Evolutionary conservation across 2,113 vertebrate genomes (phyloP).

Genomic region (Cepphus grylle): DNA sequence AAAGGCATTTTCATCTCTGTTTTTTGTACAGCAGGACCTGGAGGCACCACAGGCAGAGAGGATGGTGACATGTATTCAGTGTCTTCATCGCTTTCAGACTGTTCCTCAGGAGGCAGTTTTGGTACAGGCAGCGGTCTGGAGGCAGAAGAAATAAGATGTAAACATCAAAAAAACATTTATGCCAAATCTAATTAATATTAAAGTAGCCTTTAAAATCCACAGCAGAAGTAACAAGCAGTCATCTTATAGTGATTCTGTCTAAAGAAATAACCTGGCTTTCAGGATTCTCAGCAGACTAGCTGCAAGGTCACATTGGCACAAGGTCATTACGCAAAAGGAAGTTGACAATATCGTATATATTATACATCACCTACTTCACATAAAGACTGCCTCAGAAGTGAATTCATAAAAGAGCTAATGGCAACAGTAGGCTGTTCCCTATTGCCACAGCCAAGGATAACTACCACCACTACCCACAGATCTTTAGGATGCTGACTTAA

Average conservation of each 20-base stretch:
- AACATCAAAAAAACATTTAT: not conserved
- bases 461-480: not conserved
- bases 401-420: not conserved
- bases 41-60: constrained; percentile 82
- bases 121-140: constrained; percentile 79
- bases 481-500: not conserved
- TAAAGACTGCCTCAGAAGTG: not conserved
- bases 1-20: constrained; percentile 69
- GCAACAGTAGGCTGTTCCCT: not conserved
- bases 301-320: not conserved
- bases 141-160: not conserved
- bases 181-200: not conserved
- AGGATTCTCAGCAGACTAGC: not conserved
- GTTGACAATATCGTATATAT: not conserved
- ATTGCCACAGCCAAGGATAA: not conserved
- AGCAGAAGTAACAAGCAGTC: not conserved
- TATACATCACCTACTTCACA: not conserved
- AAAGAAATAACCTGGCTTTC: not conserved
- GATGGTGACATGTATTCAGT: constrained; percentile 95
- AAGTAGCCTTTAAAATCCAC: not conserved
- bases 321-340: not conserved
- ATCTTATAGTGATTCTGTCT: not conserved
- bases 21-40: constrained; percentile 72
- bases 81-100: constrained; percentile 85
- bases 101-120: constrained; percentile 79